Evolutionary conservation across 92 coral and sea anemone species (phyloP), one percentile per base, ranked within the genome.

Genomic region (Phymanthus crucifer): DNA sequence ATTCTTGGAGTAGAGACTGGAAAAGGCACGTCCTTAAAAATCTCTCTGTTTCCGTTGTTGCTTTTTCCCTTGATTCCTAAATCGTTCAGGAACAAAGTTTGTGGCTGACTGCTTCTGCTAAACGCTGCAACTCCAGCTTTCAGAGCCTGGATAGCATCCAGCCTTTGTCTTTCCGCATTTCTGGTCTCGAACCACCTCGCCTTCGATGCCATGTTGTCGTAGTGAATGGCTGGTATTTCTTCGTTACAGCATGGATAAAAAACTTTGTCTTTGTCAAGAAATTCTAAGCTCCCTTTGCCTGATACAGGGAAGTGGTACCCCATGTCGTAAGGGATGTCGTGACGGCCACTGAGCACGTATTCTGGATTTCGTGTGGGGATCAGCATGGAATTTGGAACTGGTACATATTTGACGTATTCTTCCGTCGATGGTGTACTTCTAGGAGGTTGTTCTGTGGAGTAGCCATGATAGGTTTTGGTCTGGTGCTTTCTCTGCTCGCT

Each of bases 41-140:
- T 76, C 56, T 32, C 80, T 52, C 80, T 76, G 18, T 76, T 33
- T 27, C 33, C 40, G 46, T 11, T 48, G 32, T 71, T 24, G 19
- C 9, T 76, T 54, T 32, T 69, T 34, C 29, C 26, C 34, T 61
- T 61, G 33, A 10, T 16, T 24, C 33, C 33, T 10, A 61, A n/a
- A 11, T 29, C 34, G 29, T 61, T 61, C 29, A 61, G 29, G 13
- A 61, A 11, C 17, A 61, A 10, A 1, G 35, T 29, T 27, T 61
- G 68, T 2, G 33, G 14, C 17, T 2, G 32, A 23, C n/a, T 54
- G 11, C 23, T n/a, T 50, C 57, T 10, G 43, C 14, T 21, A 21
- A 54, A 23, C n/a, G n/a, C n/a, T 12, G 29, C 26, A 12, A 29
- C 68, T 12, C 13, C 32, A 27, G 68, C 12, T 27, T 61, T 61